Base-by-base conservation (phyloP, 2,888 invertebrate genomes). In the Troides aeacus region DNA sequence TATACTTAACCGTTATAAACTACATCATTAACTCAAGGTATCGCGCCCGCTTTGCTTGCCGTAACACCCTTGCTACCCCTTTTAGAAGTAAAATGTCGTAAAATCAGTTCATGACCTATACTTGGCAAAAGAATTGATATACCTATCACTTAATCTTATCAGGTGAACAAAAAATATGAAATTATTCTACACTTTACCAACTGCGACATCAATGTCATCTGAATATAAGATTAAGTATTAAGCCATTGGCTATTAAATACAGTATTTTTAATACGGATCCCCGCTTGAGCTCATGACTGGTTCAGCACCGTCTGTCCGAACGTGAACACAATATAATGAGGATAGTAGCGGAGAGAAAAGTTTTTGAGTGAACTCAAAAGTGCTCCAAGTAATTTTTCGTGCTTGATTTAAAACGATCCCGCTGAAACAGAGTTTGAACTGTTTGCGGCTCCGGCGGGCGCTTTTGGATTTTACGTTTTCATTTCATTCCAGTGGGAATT, bases 251-350 rank as follows among this genome's bases (percentile, higher is more conserved):
- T 39, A 7, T 10, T 10, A 4, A 10, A 39, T 8, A 39, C 7
- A 5, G 3, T 7, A 7, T 39, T 39, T 39, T 39, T 39, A 53
- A 53, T 53, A n/a, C n/a, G n/a, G 17, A 1, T 53, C 6, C n/a
- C 53, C 68, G 71, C 70, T 62, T 2, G 12, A 70, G 63, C 71
- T 53, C 66, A 8, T 70, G 36, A 17, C 62, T 71, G 70, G 66
- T 17, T 58, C 72, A 75, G 53, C 71, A 62, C 23, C 60, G 42
- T 17, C 64, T 74, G 81, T 78, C 80, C 81, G 85, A 85, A 89
- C 89, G 89, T 88, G 90, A 87, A 88, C 86, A 88, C 88, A 90
- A 90, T 89, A 87, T 88, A 89, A 89, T 88, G 87, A 89, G 87
- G 81, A 82, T 80, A 81, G 77, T 79, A 78, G 76, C 82, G 80